Base-by-base conservation (phyloP, 2,888 invertebrate genomes). In the Thalpophila matura region DNA sequence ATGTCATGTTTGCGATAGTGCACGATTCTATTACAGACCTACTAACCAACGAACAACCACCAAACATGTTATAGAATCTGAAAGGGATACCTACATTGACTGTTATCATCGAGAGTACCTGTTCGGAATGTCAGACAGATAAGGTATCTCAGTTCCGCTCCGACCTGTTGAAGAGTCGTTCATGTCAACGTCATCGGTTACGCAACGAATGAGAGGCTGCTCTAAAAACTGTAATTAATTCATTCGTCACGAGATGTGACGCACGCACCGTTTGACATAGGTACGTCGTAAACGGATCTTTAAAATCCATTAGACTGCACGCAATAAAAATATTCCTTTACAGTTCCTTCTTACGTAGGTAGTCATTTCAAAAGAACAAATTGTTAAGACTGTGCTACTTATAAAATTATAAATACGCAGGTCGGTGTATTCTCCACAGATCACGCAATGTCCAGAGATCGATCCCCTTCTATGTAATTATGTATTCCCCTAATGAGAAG, bases 111-210 rank as follows among this genome's bases (percentile, higher is more conserved):
- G 65, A 72, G 72, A 81, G 81, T 81, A 78, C 80, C 74, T 77
- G 78, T 77, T 70, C 63, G 74, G 77, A 71, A 77, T 79, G 74
- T 74, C 69, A 66, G 49, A 56, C 59, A 60, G 86, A 88, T 88
- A 86, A 80, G 77, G 70, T 87, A 87, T 88, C 85, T 76, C 61
- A 69, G 74, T 82, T 84, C 79, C 82, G 83, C 74, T 77, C 72
- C 70, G 71, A 83, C 81, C 80, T 80, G 81, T 82, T 71, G 77
- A 74, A 70, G 76, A 72, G 59, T 57, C 64, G 49, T 63, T 57
- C 71, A 74, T 78, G 68, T 71, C 51, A 61, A 80, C 82, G 83
- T 85, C 84, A 83, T 71, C 55, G 59, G 61, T 79, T 80, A 86
- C 81, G 83, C 80, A 79, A 75, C 62, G 50, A 65, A 74, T 47